Percentiles rank a stretch among this genome's conserved stretches.
These are phyloP conservation scores for Tipula confusa DNA, from an alignment of 2,888 invertebrate genomes.

Conservation along the genomic window DNA sequence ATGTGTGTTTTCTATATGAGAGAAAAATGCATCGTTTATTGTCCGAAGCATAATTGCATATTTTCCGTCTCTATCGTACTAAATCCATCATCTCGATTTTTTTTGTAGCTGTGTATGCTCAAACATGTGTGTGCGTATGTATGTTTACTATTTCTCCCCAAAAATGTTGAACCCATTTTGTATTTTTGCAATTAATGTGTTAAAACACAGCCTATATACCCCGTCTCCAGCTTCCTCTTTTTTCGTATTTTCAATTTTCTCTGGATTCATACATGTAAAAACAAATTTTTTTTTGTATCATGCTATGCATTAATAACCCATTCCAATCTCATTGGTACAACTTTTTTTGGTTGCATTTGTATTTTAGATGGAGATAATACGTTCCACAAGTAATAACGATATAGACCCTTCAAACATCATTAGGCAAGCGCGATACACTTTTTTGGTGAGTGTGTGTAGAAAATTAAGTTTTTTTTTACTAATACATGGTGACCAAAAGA, in stretches of 20 bases:
- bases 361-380: neutral
- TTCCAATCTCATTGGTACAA: neutral
- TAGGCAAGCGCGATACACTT: neutral
- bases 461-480: too few species aligned
- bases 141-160: neutral
- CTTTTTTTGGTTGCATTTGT: neutral
- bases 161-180: neutral
- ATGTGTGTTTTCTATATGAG: neutral
- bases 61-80: neutral
- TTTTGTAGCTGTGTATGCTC: neutral
- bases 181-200: neutral
- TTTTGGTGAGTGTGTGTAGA: neutral
- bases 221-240: neutral
- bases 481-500: too few species aligned
- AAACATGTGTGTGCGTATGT: neutral
- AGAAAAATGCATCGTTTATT: constrained; percentile 1
- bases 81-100: neutral
- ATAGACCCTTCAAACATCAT: neutral
- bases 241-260: neutral
- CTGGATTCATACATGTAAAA: neutral
- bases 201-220: neutral
- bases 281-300: neutral
- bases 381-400: neutral
- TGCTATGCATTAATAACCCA: neutral
- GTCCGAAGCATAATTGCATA: neutral